Base-by-base conservation (phyloP, 2,888 invertebrate species). In the Drosophila sordidula region DNA sequence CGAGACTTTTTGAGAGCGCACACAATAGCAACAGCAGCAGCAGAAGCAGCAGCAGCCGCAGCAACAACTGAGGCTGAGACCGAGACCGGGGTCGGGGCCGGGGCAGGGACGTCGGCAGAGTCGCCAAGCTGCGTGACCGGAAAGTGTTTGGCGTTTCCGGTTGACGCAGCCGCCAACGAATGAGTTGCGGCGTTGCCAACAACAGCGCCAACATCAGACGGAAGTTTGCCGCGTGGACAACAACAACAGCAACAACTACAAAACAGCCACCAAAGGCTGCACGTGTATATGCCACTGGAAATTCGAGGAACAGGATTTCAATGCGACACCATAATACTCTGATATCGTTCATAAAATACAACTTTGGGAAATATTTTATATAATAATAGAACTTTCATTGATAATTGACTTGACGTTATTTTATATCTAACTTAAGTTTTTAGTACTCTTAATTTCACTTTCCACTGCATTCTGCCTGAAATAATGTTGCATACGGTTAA, bases 81-180 rank as follows among this genome's bases (percentile, higher is more conserved):
- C 16, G 29, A 25, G 6, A 14, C 46, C 12, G 34, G 22, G 36
- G 18, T 61, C 16, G 34, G 22, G n/a, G 34, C 16, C 26, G 26
- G 6, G 66, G 36, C 36, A 44, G 46, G 32, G 16, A 32, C 38
- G 16, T 16, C 38, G 49, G 62, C 32, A 16, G 63, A 64, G 71
- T 49, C 45, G 62, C 50, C 66, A 58, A 74, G 69, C 74, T 82
- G 86, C 84, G 86, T 84, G 84, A 85, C 84, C 84, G 84, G 82
- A 84, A 86, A 85, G 74, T 85, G 84, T 86, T 82, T 80, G 81
- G 74, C 70, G 62, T 70, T 81, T 86, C 78, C 81, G 78, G 84
- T 70, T 68, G 76, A 65, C 70, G 59, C 78, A 76, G 83, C 79
- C 72, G 56, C 71, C 67, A 57, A 51, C 57, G 54, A 57, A 42